These are phyloP conservation scores for Melipona beecheii DNA, from an alignment of 2,888 invertebrate species.

Conservation along the genomic window DNA sequence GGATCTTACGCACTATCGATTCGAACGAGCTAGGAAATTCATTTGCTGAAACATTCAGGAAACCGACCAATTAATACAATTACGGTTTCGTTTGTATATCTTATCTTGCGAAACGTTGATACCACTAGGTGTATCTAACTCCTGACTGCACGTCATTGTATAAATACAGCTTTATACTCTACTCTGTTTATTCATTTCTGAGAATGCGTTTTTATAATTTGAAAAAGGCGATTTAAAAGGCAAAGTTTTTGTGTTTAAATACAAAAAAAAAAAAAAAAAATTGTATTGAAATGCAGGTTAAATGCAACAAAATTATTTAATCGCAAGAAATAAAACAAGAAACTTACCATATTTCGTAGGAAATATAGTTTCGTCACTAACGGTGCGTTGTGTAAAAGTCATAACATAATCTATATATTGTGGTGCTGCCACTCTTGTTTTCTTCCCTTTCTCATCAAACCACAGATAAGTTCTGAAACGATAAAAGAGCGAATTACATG, in stretches of 20 bases:
- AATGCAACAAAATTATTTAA: background rate
- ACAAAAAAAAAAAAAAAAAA: too few relatives aligned
- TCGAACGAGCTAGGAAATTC: constrained; percentile 98
- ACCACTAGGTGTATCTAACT: background rate
- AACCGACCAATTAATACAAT: constrained; percentile 32
- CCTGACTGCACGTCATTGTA: background rate
- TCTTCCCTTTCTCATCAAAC: constrained; percentile 99
- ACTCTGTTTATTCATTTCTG: background rate
- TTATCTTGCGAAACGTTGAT: background rate
- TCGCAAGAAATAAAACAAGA: background rate
- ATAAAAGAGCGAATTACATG: constrained; percentile 50
- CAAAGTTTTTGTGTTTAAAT: too few relatives aligned
- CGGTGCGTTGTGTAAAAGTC: constrained; percentile 98
- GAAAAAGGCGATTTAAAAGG: background rate
- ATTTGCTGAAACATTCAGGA: constrained; percentile 88
- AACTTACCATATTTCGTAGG: constrained; percentile 98
- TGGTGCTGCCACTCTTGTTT: constrained; percentile 97
- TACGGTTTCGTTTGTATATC: background rate
- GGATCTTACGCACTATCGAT: constrained; percentile 97
- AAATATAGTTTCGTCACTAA: constrained; percentile 98
- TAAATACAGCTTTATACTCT: constrained; percentile 9
- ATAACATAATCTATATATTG: constrained; percentile 99
- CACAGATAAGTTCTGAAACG: constrained; percentile 95
- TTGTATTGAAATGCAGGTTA: background rate
- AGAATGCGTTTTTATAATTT: background rate